A percentile compares a stretch with the other conserved stretches of the same genome.
Conservation (phyloP, 2,797 vertebrate species). For the Champsocephalus esox region DNA sequence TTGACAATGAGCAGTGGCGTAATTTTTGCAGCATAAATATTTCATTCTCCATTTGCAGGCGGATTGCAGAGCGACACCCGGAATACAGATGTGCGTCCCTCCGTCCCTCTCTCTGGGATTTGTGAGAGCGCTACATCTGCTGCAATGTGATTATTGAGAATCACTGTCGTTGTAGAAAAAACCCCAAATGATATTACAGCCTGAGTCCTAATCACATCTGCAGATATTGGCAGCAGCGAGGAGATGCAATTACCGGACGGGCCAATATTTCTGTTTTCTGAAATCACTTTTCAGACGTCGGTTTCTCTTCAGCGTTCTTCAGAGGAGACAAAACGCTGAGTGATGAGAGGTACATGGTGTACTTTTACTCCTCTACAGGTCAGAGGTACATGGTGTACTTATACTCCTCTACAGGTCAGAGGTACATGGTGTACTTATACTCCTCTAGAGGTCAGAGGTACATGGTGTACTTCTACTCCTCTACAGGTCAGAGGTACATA, state of each 20-base stretch:
- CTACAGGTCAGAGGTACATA: no score
- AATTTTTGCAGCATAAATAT: conserved; percentile 84
- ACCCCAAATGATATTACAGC: conserved; percentile 25
- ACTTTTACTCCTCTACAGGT: no score
- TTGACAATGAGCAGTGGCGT: conserved; percentile 83
- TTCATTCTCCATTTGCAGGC: conserved; percentile 85
- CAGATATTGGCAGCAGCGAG: conserved; percentile 12
- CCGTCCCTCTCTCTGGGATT: conserved; percentile 53
- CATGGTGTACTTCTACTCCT: no score
- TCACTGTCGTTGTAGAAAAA: conserved; percentile 48
- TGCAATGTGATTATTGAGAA: conserved; percentile 61
- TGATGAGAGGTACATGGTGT: background rate
- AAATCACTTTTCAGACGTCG: no score
- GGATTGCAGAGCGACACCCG: conserved; percentile 71
- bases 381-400: no score
- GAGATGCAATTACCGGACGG: conserved; percentile 2
- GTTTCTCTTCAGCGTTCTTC: background rate
- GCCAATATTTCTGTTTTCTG: background rate
- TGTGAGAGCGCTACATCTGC: conserved; percentile 55
- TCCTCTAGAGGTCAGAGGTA: no score
- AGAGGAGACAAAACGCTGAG: background rate
- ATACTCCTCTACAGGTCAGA: no score
- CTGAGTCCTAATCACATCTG: conserved; percentile 42
- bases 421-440: no score
- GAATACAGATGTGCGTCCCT: conserved; percentile 79